These are phyloP conservation scores for Pelagia noctiluca DNA, from an alignment of 30 jellyfish, hydroid and myxozoan genomes.

Conservation along the genomic window DNA sequence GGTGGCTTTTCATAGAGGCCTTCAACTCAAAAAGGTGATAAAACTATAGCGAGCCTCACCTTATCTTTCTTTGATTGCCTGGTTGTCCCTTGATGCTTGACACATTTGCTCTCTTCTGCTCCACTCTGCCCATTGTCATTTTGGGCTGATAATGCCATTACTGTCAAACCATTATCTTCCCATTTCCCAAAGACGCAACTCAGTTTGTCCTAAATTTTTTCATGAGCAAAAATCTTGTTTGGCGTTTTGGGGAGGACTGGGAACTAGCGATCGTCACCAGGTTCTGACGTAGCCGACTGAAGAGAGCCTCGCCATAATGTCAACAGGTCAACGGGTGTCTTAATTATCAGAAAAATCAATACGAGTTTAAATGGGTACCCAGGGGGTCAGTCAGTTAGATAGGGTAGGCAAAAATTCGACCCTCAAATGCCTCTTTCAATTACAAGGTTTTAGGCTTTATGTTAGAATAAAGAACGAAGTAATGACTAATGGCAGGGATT, in stretches of 20 bases:
- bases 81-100: slow-evolving; percentile 32
- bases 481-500: too few relatives aligned
- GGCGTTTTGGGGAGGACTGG: slow-evolving; percentile 50
- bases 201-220: slow-evolving; percentile 43
- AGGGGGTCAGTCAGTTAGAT: too few relatives aligned
- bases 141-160: slow-evolving; percentile 87
- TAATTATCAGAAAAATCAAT: too few relatives aligned
- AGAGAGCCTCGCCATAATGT: neutral
- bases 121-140: slow-evolving; percentile 84
- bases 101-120: slow-evolving; percentile 65
- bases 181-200: slow-evolving; percentile 1
- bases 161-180: slow-evolving; percentile 50
- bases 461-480: too few relatives aligned
- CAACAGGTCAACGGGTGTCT: too few relatives aligned
- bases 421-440: too few relatives aligned
- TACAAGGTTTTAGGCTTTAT: too few relatives aligned
- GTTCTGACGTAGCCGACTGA: slow-evolving; percentile 12
- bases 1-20: slow-evolving; percentile 11
- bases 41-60: neutral
- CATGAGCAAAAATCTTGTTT: neutral
- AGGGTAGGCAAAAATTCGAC: too few relatives aligned
- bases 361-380: too few relatives aligned
- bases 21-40: neutral
- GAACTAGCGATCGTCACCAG: slow-evolving; percentile 76
- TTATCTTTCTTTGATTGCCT: slow-evolving; percentile 32